Evolutionary conservation across 2,888 invertebrate genomes (phyloP).

Genomic region (Lymantria dispar): DNA sequence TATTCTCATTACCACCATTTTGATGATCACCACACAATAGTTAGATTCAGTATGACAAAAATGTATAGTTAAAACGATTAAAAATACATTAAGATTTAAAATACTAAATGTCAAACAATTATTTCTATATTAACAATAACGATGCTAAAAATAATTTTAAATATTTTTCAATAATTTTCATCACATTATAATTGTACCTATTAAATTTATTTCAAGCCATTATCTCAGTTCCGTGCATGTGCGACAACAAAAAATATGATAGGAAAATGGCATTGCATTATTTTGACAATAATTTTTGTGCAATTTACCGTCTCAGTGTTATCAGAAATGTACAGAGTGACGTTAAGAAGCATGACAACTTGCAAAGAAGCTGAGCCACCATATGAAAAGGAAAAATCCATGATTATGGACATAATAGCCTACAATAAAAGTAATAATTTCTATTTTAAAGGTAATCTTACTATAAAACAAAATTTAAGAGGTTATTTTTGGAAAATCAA

Average conservation of each 20-base stretch:
- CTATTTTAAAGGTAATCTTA: slow-evolving; percentile 35
- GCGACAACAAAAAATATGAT: slow-evolving; percentile 12
- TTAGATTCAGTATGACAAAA: too few species aligned
- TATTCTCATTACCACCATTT: too few species aligned
- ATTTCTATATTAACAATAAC: neutral
- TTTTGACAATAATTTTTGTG: slow-evolving; percentile 4
- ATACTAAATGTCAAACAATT: neutral
- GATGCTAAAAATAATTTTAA: neutral
- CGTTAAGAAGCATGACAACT: slow-evolving; percentile 17
- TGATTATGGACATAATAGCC: slow-evolving; percentile 11
- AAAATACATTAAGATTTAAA: neutral
- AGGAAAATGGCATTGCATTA: slow-evolving; percentile 3
- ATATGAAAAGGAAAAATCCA: slow-evolving; percentile 21
- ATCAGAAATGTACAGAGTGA: slow-evolving; percentile 19
- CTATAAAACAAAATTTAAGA: slow-evolving; percentile 29
- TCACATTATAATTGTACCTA: neutral
- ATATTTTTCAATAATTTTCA: neutral
- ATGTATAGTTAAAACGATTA: neutral
- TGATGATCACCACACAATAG: too few species aligned
- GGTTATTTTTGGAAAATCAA: slow-evolving; percentile 32
- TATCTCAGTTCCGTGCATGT: neutral
- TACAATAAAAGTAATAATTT: slow-evolving; percentile 28
- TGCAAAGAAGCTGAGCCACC: slow-evolving; percentile 35
- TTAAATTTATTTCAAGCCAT: neutral
- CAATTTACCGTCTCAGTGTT: slow-evolving; percentile 3